Percentiles rank a stretch among this genome's conserved stretches.
phyloP scores from a whole-genome alignment of 2,113 vertebrate genomes.

The Lepus timidus region DNA sequence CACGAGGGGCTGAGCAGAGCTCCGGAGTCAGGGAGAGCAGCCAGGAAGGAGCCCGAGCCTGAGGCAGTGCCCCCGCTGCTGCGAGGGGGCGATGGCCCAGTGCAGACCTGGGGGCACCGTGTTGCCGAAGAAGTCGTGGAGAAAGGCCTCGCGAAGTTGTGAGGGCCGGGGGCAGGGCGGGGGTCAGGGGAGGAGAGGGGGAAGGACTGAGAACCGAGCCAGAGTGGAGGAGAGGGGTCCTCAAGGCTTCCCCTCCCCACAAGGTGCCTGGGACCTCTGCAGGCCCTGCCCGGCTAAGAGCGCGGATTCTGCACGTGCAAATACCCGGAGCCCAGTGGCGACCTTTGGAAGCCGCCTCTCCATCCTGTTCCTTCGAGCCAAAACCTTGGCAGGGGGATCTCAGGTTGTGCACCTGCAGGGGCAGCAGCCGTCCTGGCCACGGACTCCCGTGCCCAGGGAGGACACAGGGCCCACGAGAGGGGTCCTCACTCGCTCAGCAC shows the following conservation, averaged over 20 bases:
- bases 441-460: fast-evolving
- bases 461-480: not conserved
- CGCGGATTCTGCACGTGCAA: too few species aligned
- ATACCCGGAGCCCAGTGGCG: too few species aligned
- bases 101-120: not conserved
- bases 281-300: too few species aligned
- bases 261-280: not conserved
- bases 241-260: not conserved
- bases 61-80: too few species aligned
- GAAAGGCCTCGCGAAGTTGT: not conserved
- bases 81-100: not conserved
- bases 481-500: too few species aligned
- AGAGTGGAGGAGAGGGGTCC: not conserved
- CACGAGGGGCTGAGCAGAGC: too few species aligned
- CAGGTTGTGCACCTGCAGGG: not conserved
- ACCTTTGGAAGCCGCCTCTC: not conserved
- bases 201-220: not conserved
- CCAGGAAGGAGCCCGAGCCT: not conserved
- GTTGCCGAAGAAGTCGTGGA: not conserved
- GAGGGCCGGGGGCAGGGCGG: not conserved
- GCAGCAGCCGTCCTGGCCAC: too few species aligned
- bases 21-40: too few species aligned
- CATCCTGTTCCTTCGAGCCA: not conserved
- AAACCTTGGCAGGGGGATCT: not conserved
- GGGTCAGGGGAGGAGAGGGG: not conserved